Percentiles rank a stretch among this genome's conserved stretches.
These are phyloP conservation scores for Amblyornis subalaris DNA, from an alignment of 2,113 vertebrate species.

Conservation along the genomic window DNA sequence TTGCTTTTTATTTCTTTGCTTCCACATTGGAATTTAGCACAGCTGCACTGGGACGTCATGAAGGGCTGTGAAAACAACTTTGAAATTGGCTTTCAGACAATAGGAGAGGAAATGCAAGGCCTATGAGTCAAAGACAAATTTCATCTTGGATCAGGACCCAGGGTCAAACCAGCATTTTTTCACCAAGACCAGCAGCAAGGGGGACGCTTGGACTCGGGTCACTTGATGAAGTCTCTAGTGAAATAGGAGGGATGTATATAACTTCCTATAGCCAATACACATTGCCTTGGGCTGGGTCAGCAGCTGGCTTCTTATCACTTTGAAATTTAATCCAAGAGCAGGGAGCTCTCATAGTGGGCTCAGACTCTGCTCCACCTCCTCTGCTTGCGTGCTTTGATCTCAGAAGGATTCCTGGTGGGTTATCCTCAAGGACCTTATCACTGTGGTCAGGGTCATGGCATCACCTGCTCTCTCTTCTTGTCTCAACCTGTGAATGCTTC, in stretches of 20 bases:
- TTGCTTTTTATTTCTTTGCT: neutral
- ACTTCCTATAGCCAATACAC: neutral
- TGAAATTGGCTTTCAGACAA: constrained; percentile 44
- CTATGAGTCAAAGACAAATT: constrained; percentile 27
- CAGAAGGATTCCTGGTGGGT: neutral
- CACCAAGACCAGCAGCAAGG: neutral
- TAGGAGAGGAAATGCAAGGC: constrained; percentile 37
- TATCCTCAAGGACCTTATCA: neutral
- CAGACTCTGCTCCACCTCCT: neutral
- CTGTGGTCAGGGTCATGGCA: neutral
- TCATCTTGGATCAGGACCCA: constrained; percentile 9
- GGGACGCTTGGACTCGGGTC: neutral
- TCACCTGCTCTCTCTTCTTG: neutral
- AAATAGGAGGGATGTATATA: neutral
- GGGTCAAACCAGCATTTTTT: constrained; percentile 23
- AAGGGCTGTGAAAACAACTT: neutral
- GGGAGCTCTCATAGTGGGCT: neutral
- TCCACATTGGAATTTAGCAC: constrained; percentile 28
- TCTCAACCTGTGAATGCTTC: neutral
- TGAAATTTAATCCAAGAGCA: neutral
- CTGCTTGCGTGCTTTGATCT: neutral
- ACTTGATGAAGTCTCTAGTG: neutral
- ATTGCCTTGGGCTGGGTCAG: neutral
- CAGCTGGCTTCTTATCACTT: neutral
- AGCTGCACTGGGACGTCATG: constrained; percentile 18